These are phyloP conservation scores for Zygaena filipendulae DNA, from an alignment of 2,888 invertebrate species.

Conservation along the genomic window DNA sequence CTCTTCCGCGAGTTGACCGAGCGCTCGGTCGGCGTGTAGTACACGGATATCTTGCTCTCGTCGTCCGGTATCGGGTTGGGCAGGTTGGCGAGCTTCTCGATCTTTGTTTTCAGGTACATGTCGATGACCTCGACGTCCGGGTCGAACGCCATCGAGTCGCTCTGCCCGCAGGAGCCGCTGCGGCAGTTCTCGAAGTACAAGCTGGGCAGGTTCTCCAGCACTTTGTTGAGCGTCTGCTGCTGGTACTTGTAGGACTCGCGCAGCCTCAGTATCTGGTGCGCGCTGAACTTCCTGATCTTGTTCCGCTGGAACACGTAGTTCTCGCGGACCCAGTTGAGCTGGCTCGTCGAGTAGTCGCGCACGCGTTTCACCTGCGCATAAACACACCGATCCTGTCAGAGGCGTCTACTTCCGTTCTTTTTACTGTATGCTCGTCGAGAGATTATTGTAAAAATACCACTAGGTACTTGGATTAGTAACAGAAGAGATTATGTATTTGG, in stretches of 20 bases:
- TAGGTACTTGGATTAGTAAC: too few species aligned
- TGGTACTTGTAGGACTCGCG: conserved; percentile 96
- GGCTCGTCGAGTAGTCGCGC: conserved; percentile 90
- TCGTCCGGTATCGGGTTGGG: conserved; percentile 66
- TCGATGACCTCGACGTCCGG: conserved; percentile 73
- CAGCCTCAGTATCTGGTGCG: conserved; percentile 88
- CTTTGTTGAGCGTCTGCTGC: conserved; percentile 93
- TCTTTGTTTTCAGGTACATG: conserved; percentile 75
- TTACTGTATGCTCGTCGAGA: too few species aligned
- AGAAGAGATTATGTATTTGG: too few species aligned
- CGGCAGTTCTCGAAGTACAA: conserved; percentile 94
- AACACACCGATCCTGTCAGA: conserved; percentile 15
- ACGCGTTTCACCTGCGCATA: conserved; percentile 84
- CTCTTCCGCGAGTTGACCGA: conserved; percentile 61
- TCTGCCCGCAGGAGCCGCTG: conserved; percentile 80
- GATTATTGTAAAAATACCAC: too few species aligned
- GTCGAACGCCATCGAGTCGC: conserved; percentile 80
- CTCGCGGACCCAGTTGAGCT: conserved; percentile 93
- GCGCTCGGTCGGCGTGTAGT: conserved; percentile 84
- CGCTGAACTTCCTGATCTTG: conserved; percentile 94
- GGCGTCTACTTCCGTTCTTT: too few species aligned
- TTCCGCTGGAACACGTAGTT: conserved; percentile 96
- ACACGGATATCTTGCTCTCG: conserved; percentile 78
- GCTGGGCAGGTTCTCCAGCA: conserved; percentile 91
- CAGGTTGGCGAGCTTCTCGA: conserved; percentile 68